Conservation (phyloP, 2,888 invertebrate genomes). For the Opisthograptis luteolata region DNA sequence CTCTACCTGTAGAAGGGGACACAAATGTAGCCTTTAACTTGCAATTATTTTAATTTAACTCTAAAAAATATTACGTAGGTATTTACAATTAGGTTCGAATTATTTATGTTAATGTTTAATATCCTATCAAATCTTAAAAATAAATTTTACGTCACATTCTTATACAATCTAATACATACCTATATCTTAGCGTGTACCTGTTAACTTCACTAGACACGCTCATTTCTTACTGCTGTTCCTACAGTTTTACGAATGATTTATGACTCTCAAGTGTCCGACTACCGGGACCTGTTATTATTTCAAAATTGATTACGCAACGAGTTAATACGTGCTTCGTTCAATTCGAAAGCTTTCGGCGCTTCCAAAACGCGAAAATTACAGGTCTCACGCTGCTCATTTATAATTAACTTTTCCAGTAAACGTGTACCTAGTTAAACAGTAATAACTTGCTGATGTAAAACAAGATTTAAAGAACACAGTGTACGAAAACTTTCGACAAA, state of each 20-base stretch:
- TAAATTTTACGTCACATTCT: too few species aligned
- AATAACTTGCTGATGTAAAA: not conserved
- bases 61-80: too few species aligned
- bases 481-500: too few species aligned
- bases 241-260: conserved; percentile 1
- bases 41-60: too few species aligned
- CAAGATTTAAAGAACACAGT: too few species aligned
- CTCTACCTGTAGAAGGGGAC: too few species aligned
- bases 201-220: not conserved
- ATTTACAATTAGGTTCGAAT: too few species aligned
- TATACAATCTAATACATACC: too few species aligned
- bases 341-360: conserved; percentile 12
- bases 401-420: not conserved
- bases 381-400: not conserved
- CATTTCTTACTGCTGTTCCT: not conserved
- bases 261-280: not conserved
- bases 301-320: conserved; percentile 12
- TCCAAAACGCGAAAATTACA: conserved; percentile 9
- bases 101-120: too few species aligned
- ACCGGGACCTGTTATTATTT: conserved; percentile 4
- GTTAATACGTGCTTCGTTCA: conserved; percentile 6
- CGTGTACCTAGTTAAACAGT: too few species aligned
- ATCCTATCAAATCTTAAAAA: too few species aligned
- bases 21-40: too few species aligned
- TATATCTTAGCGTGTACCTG: not conserved